Evolutionary conservation across 1,140 invertebrate genomes (phyloP).

Genomic region (Gonioctena quinquepunctata): DNA sequence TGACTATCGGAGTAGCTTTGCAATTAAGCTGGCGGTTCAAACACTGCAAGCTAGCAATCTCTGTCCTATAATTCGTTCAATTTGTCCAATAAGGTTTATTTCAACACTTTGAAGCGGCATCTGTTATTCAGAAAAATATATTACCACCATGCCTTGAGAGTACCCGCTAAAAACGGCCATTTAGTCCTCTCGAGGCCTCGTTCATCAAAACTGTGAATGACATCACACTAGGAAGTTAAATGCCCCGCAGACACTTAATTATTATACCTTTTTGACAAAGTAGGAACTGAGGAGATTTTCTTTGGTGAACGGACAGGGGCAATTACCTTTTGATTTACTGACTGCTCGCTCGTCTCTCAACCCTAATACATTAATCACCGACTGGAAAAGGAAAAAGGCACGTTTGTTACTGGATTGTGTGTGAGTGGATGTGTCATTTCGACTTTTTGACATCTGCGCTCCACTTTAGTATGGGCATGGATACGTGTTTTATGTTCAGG

Average conservation of each 20-base stretch:
- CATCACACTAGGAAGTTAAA: conserved; percentile 10
- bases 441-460: not conserved
- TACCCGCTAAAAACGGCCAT: no score
- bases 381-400: not conserved
- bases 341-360: not conserved
- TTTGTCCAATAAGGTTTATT: no score
- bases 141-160: no score
- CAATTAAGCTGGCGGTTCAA: no score
- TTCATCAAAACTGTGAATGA: conserved; percentile 14
- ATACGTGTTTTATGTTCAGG: no score
- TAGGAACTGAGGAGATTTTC: not conserved
- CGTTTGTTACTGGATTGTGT: not conserved
- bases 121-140: no score
- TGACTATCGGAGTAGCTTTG: no score
- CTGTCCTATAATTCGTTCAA: no score
- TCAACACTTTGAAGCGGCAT: no score
- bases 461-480: no score
- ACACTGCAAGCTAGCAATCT: no score
- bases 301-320: not conserved
- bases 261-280: conserved; percentile 6
- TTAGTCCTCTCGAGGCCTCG: not conserved
- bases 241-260: conserved; percentile 14
- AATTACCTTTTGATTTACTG: conserved; percentile 12
- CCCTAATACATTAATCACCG: conserved; percentile 4
- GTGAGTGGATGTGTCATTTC: not conserved